Evolutionary conservation across 2,888 invertebrate species (phyloP).

Genomic region (Beris chalybata): DNA sequence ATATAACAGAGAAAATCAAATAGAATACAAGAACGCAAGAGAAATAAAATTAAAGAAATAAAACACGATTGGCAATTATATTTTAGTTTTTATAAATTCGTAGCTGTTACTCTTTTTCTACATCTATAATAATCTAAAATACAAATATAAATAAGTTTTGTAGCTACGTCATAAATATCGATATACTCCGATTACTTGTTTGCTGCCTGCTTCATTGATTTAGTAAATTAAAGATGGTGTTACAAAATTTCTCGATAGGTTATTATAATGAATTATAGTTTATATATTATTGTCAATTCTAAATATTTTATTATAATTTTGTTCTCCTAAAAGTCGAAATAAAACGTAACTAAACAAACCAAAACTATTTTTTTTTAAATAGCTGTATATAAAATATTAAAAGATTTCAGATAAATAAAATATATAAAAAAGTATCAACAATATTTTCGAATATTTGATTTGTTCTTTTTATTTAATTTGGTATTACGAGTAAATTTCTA

Average conservation of each 20-base stretch:
- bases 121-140: conserved; percentile 6
- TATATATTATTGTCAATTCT: too few species aligned
- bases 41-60: conserved; percentile 17
- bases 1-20: conserved; percentile 15
- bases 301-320: too few species aligned
- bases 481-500: background rate
- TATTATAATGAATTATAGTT: too few species aligned
- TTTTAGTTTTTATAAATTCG: conserved; percentile 25
- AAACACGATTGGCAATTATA: conserved; percentile 21
- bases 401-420: too few species aligned
- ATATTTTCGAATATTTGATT: too few species aligned
- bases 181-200: background rate
- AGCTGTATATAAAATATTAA: too few species aligned
- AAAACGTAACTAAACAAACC: too few species aligned
- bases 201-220: conserved; percentile 11
- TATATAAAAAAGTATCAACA: too few species aligned
- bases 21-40: background rate
- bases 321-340: too few species aligned
- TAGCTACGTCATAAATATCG: conserved; percentile 12
- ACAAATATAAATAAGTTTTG: too few species aligned
- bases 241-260: background rate
- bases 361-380: too few species aligned
- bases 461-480: background rate
- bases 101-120: background rate
- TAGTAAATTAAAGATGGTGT: conserved; percentile 15